These are phyloP conservation scores for Cossypha heuglini DNA, from an alignment of 2,797 vertebrate species.

Conservation along the genomic window DNA sequence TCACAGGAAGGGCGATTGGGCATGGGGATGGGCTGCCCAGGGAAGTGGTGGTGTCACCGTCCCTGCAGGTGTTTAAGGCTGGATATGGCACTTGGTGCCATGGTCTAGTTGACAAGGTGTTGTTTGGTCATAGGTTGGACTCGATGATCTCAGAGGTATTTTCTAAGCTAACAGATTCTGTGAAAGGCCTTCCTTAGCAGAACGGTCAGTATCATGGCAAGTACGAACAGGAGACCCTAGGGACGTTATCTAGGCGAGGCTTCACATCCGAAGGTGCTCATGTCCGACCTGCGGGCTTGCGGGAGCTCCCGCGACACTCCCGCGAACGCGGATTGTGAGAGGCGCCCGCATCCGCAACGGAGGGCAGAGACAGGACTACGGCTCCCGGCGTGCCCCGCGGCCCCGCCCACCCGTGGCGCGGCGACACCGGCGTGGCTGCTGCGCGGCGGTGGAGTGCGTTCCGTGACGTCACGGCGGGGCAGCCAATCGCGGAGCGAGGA, in stretches of 20 bases:
- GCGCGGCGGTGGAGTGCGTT: neutral
- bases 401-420: neutral
- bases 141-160: neutral
- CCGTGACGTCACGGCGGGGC: neutral
- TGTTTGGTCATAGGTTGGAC: neutral
- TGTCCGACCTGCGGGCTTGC: neutral
- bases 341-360: neutral
- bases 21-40: neutral
- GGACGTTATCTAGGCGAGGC: too few species aligned
- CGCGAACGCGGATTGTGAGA: fast-evolving
- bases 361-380: neutral
- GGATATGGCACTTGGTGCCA: neutral
- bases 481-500: slow-evolving; percentile 65
- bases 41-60: fast-evolving
- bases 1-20: neutral
- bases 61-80: neutral
- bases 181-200: neutral
- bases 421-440: neutral
- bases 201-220: fast-evolving
- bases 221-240: too few species aligned
- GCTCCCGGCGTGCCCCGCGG: neutral
- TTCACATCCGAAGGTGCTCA: neutral
- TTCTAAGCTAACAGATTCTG: neutral
- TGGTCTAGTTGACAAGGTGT: neutral
- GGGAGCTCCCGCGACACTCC: neutral